These are phyloP conservation scores for Herminia tarsipennalis DNA, from an alignment of 2,888 invertebrate genomes.

Conservation along the genomic window DNA sequence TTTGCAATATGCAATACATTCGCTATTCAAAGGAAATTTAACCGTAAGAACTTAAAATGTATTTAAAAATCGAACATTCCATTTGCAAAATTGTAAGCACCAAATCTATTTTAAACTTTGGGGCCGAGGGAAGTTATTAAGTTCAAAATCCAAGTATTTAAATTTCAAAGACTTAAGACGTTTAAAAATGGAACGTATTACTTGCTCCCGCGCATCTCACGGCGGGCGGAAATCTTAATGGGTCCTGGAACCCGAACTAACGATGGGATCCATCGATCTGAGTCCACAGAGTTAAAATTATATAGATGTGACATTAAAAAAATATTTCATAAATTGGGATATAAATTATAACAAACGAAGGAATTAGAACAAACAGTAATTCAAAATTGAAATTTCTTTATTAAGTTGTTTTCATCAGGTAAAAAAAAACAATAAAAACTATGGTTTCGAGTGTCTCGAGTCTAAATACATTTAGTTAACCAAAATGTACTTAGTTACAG, in stretches of 20 bases:
- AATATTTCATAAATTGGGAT: too few relatives aligned
- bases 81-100: not conserved
- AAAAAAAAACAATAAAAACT: too few relatives aligned
- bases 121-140: not conserved
- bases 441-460: too few relatives aligned
- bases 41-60: slow-evolving; percentile 3
- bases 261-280: slow-evolving; percentile 80
- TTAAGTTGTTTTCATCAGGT: too few relatives aligned
- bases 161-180: slow-evolving; percentile 26
- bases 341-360: too few relatives aligned
- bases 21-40: slow-evolving; percentile 14
- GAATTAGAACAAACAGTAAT: too few relatives aligned
- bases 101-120: not conserved
- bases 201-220: slow-evolving; percentile 76
- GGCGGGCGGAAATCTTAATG: slow-evolving; percentile 84
- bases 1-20: slow-evolving; percentile 26
- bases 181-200: slow-evolving; percentile 43
- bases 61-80: not conserved
- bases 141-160: slow-evolving; percentile 37
- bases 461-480: too few relatives aligned
- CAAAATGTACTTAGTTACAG: too few relatives aligned
- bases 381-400: too few relatives aligned
- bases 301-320: slow-evolving; percentile 23
- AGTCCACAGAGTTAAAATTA: slow-evolving; percentile 56
- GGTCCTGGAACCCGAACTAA: slow-evolving; percentile 82